Conservation (phyloP, 2,797 vertebrate species). For the Crenuchus spilurus region DNA sequence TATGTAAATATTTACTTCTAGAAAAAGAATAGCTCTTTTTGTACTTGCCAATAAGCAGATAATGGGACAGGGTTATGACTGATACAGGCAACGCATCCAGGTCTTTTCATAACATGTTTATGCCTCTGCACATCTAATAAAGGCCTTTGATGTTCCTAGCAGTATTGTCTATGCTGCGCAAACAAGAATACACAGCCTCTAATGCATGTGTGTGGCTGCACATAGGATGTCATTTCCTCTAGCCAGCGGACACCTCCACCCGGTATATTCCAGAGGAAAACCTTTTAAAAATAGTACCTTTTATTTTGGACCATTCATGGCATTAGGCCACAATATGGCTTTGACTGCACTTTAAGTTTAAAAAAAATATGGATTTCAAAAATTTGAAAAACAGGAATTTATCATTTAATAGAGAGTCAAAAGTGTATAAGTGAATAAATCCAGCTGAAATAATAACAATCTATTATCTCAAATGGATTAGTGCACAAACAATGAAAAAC, state of each 20-base stretch:
- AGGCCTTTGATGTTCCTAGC: background rate
- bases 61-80: background rate
- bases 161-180: background rate
- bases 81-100: background rate
- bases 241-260: constrained; percentile 66
- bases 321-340: constrained; percentile 35
- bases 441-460: no score
- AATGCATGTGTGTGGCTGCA: background rate
- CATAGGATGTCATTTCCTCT: constrained; percentile 68
- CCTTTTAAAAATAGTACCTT: constrained; percentile 64
- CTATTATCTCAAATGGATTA: no score
- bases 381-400: no score
- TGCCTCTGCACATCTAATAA: background rate
- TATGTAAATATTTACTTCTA: constrained; percentile 14
- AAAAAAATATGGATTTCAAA: no score
- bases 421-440: no score
- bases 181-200: constrained; percentile 20
- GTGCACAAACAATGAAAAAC: no score
- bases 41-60: constrained; percentile 7
- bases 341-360: constrained; percentile 26
- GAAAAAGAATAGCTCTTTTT: constrained; percentile 22
- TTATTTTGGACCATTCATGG: constrained; percentile 50
- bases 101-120: background rate
- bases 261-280: constrained; percentile 64
- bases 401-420: no score